Base-by-base conservation (phyloP, 2,113 vertebrate species). In the Macrotus californicus region DNA sequence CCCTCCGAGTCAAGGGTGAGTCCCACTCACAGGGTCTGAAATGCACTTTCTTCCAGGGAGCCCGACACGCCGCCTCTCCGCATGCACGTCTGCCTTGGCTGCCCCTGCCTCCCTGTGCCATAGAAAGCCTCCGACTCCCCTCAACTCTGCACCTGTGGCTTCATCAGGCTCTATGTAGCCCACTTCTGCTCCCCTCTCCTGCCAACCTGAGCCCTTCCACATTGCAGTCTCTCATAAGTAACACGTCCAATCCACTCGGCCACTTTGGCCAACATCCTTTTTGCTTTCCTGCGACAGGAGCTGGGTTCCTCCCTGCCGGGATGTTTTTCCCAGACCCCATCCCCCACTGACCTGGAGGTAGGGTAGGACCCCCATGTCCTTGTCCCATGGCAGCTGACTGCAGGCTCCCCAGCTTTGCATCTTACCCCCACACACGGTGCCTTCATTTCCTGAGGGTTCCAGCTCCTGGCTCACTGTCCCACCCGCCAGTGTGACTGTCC, bases 111-210 rank as follows among this genome's bases (percentile, higher is more conserved):
- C 12, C 24, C 54, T 50, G 67, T 5, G 36, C 54, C 61, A 34
- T 0, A 6, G n/a, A 31, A 54, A 87, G 61, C 36, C 80, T 50
- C 12, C 15, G 66, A 24, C 52, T n/a, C 36, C 88, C 61, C 21
- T 69, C 70, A 9, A 12, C 5, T 54, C 59, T 4, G 59, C 29
- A 39, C 3, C 4, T 14, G 4, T 11, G 6, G 83, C 39, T 34
- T 70, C 43, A 0, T 13, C 4, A 29, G 36, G n/a, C 29, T 36
- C 41, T 34, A 13, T 9, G 31, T 0, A 13, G 5, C 41, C 36
- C 36, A 11, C 67, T 15, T 26, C 75, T 4, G 1, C 67, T 12
- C 36, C 50, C 76, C 21, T 22, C 21, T 72, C 69, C 31, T 26
- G 12, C 80, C 29, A 9, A 19, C 34, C 61, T 16, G 7, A 75